Conservation (phyloP, 2,797 vertebrate species). For the Aldrovandia affinis region DNA sequence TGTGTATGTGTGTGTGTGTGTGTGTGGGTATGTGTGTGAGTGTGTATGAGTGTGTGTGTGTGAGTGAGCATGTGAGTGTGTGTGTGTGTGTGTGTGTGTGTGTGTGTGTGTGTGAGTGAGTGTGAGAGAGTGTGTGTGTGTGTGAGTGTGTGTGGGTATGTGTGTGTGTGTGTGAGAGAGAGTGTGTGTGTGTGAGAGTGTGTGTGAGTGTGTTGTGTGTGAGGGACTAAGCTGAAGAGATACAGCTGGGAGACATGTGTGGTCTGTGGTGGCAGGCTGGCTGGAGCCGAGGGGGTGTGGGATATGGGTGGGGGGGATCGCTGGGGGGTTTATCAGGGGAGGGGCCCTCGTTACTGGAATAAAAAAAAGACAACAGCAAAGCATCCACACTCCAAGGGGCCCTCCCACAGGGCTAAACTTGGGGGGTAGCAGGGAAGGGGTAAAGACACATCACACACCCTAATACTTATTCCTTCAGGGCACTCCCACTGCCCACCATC, state of each 20-base stretch:
- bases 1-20: neutral
- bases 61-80: neutral
- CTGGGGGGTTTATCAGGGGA: slow-evolving; percentile 59
- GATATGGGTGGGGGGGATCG: slow-evolving; percentile 35
- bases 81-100: slow-evolving; percentile 27
- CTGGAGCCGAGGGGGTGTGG: slow-evolving; percentile 65
- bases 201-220: slow-evolving; percentile 38
- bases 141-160: neutral
- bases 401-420: neutral
- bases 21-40: slow-evolving; percentile 37
- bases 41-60: slow-evolving; percentile 43
- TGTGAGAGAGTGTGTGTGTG: neutral
- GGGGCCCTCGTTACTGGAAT: slow-evolving; percentile 50
- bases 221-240: slow-evolving; percentile 14
- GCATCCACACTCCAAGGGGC: slow-evolving; percentile 6
- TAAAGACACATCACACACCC: slow-evolving; percentile 30
- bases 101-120: slow-evolving; percentile 39
- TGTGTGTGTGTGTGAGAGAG: neutral
- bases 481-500: slow-evolving; percentile 5
- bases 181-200: slow-evolving; percentile 10
- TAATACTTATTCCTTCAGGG: neutral
- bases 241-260: slow-evolving; percentile 79
- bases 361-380: slow-evolving; percentile 35
- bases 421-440: neutral
- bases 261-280: slow-evolving; percentile 73